Base-by-base conservation (phyloP, 2,113 vertebrate genomes). In the Felis chaus region DNA sequence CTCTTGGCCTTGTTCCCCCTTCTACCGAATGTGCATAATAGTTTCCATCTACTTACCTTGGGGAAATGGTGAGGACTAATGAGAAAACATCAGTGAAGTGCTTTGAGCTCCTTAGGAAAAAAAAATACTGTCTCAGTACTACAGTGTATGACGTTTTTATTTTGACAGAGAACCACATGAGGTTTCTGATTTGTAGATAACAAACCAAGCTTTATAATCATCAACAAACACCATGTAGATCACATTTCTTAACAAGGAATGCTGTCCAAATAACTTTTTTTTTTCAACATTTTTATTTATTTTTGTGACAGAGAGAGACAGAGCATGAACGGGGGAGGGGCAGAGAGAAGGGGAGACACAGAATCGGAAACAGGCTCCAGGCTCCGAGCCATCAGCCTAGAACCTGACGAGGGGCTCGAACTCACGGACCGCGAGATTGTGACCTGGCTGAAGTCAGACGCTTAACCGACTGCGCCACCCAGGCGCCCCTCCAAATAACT, bases 1-100 rank as follows among this genome's bases (percentile, higher is more conserved):
- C 94, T 98, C 94, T 96, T 97, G 97, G 97, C 96, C 50, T 96
- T 74, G 61, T 97, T 97, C 94, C 93, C 55, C n/a, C 8, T n/a
- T 41, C 39, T 76, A 18, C 45, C 96, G 82, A 85, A 93, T 81
- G 48, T 85, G 36, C 69, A 41, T 81, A 97, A 96, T 53, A 96
- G 45, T 97, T 97, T 97, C 91, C 76, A 76, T 55, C 90, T 83
- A 73, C 92, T 96, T 95, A 95, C 96, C 81, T 96, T 85, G 85
- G 92, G 86, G 91, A 97, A 95, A 94, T 91, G 50, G 7, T 57
- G 68, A 96, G 76, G 88, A 89, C 66, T 57, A 92, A 95, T 90
- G 96, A 97, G 94, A 95, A 97, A 95, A 97, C 66, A 95, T 53
- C 33, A 27, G 39, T 79, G 45, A 91, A 94, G n/a, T 65, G 74